Conservation (phyloP, 2,113 vertebrate species). For the Pachyramphus minor region DNA sequence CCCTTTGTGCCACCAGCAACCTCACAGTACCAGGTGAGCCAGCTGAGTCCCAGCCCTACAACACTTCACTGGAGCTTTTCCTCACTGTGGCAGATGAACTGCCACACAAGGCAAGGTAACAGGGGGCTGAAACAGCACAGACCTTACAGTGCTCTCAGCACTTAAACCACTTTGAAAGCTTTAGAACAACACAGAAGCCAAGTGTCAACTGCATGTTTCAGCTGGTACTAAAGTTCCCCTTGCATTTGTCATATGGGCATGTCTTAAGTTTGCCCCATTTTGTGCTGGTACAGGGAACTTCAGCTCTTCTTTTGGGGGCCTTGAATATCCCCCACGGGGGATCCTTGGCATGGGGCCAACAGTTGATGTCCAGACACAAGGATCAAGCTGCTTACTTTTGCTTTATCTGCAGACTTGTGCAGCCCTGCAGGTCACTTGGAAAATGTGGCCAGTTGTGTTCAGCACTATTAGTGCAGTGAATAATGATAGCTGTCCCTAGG, state of each 20-base stretch:
- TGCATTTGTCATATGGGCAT: background rate
- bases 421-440: background rate
- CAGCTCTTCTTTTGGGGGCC: background rate
- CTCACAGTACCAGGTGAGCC: fast-evolving
- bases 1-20: background rate
- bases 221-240: background rate
- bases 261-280: background rate
- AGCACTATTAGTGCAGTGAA: background rate
- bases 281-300: background rate
- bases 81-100: background rate
- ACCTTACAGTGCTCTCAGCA: fast-evolving
- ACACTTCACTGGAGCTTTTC: background rate
- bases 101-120: background rate
- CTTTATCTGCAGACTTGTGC: background rate
- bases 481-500: background rate
- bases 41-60: background rate
- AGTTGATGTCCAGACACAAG: fast-evolving
- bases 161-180: background rate
- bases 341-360: background rate
- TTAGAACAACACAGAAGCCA: background rate
- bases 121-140: background rate
- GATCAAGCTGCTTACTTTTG: background rate
- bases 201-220: background rate
- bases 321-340: background rate
- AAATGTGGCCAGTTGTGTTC: background rate